Conservation (phyloP, 2,113 vertebrate genomes). For the Grallaria varia region DNA sequence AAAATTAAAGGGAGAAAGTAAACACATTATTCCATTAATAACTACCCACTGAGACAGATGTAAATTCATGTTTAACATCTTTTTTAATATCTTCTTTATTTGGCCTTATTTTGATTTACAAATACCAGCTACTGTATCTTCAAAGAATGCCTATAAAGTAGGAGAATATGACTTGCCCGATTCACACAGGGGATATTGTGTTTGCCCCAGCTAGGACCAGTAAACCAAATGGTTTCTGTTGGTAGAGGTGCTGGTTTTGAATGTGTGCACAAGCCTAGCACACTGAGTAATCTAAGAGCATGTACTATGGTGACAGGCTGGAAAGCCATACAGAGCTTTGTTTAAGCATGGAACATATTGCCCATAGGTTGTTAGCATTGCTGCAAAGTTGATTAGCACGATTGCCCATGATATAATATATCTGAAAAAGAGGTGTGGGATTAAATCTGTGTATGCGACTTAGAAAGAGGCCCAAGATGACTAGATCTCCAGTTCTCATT, state of each 20-base stretch:
- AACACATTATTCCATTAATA: neutral
- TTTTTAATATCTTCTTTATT: neutral
- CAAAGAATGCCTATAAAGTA: neutral
- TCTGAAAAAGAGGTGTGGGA: neutral
- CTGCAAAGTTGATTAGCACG: neutral
- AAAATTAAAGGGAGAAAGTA: neutral
- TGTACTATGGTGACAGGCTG: neutral
- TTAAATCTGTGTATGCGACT: neutral
- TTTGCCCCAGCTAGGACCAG: neutral
- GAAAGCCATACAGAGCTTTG: neutral
- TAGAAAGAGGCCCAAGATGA: neutral
- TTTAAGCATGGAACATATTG: neutral
- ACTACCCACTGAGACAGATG: neutral
- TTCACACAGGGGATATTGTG: accelerated
- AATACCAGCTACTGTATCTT: neutral
- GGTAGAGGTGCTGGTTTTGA: neutral
- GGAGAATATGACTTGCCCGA: neutral
- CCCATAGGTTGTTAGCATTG: neutral
- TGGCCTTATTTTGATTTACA: neutral
- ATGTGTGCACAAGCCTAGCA: neutral
- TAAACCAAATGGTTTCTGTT: neutral
- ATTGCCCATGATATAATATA: neutral
- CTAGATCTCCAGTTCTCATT: neutral
- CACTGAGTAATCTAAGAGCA: neutral
- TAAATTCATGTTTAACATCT: neutral